Base-by-base conservation (phyloP, 1,140 invertebrate genomes). In the Orchestia grillus region DNA sequence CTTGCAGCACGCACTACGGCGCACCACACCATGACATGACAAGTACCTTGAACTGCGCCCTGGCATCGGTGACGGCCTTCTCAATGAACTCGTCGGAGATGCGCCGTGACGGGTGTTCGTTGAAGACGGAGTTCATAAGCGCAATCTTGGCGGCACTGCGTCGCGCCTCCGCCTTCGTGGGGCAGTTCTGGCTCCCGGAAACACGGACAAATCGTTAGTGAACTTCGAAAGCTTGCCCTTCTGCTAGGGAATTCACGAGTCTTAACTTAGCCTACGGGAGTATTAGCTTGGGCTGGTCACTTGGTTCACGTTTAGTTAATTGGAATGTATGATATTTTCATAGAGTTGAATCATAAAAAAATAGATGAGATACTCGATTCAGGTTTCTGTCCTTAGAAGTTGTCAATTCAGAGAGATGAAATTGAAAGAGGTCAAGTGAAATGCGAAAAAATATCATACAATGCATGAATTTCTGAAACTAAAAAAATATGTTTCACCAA, bases 121-220 rank as follows among this genome's bases (percentile, higher is more conserved):
- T 99, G 97, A 99, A 99, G 3, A 99, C 99, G 11, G 99, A 99
- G 97, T 99, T 99, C 99, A 99, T 99, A 19, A 99, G 98, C 11
- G 99, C 99, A 96, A 99, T 99, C 98, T 99, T 99, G 0, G 99
- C 99, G 1, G 99, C 99, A 97, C 99, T 99, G 97, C 99, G 98
- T 87, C 99, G 98, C 0, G 99, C 99, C 97, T 99, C 99, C 0
- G 99, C 99, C 97, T 99, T 99, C 47, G 99, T 99, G 36, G 99
- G 98, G 97, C 99, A 99, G 97, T 99, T 99, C 98, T 99, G 98
- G 62, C 15, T 3, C 11, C 28, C 97, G 97, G 15, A 96, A 90
- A 90, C 41, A 42, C 15, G 41, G 88, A 90, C 88, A 90, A 90
- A 42, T 90, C 88, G n/a, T 90, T 43, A 44, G 41, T 42, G 43